Percentiles rank a stretch among this genome's conserved stretches.
Evolutionary conservation across 2,113 vertebrate genomes (phyloP).

Genomic region (Taxidea taxus): DNA sequence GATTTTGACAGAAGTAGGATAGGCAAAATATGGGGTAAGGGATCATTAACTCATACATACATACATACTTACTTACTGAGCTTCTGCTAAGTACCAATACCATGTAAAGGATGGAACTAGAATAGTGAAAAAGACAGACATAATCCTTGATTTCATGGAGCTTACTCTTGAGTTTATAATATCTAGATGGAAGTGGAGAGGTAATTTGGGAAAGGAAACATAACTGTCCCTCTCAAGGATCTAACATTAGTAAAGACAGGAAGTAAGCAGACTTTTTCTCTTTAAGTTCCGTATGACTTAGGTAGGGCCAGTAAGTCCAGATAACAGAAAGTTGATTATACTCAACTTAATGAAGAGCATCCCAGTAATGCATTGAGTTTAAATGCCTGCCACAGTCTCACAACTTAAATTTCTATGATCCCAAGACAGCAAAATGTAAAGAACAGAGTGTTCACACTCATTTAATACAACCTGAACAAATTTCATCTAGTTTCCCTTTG

Average conservation of each 20-base stretch:
- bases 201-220: neutral
- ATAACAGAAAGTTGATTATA: neutral
- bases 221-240: neutral
- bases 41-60: neutral
- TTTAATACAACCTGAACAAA: neutral
- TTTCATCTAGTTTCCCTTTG: neutral
- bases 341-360: neutral
- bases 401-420: neutral
- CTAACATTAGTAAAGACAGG: neutral
- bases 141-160: neutral
- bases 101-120: neutral
- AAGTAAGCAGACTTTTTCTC: neutral
- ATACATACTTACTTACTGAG: neutral
- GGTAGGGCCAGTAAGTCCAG: neutral
- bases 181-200: neutral
- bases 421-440: neutral
- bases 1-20: neutral
- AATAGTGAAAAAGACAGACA: neutral
- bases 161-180: neutral
- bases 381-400: neutral
- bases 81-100: neutral
- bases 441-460: neutral
- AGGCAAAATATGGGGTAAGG: neutral
- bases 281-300: neutral
- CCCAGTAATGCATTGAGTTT: neutral